Base-by-base conservation (phyloP, 1,140 invertebrate species). In the Helicoverpa armigera region DNA sequence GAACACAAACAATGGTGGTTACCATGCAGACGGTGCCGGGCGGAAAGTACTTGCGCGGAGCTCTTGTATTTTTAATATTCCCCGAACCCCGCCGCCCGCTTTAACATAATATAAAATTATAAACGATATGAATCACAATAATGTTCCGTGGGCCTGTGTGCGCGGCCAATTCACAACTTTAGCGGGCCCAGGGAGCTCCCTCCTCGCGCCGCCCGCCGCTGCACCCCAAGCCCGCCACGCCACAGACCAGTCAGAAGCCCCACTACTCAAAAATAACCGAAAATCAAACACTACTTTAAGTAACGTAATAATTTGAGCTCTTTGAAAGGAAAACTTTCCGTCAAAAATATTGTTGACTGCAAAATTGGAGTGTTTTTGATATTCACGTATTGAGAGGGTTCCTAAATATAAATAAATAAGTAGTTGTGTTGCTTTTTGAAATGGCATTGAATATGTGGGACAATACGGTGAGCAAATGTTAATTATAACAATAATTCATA, bases 21-120 rank as follows among this genome's bases (percentile, higher is more conserved):
- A 88, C 91, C 89, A 93, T 91, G 88, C 89, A 88, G 89, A 92
- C 91, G 89, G 90, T 90, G 88, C 87, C 81, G 54, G 61, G 76
- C 82, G 82, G 80, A 92, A 92, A 92, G 90, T 88, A 87, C 89
- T 91, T 82, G 78, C 89, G 86, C 84, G 86, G 87, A 85, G 85
- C 89, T 91, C 90, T 92, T 94, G 92, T 93, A 94, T 94, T 93
- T 94, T 94, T 93, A 94, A 93, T 93, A 93, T 92, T 70, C 69
- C 81, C 60, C 56, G 12, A 67, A 87, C 88, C 87, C 87, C 83
- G 77, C 79, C 84, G 79, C 88, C 88, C 90, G 89, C 89, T 93
- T 94, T 94, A 94, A 94, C 93, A 94, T 94, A 94, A 94, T 94
- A 94, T 94, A 94, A 94, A 94, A 94, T 93, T 94, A 94, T 94